Base-by-base conservation (phyloP, 2,888 invertebrate genomes). In the Rhingia campestris region DNA sequence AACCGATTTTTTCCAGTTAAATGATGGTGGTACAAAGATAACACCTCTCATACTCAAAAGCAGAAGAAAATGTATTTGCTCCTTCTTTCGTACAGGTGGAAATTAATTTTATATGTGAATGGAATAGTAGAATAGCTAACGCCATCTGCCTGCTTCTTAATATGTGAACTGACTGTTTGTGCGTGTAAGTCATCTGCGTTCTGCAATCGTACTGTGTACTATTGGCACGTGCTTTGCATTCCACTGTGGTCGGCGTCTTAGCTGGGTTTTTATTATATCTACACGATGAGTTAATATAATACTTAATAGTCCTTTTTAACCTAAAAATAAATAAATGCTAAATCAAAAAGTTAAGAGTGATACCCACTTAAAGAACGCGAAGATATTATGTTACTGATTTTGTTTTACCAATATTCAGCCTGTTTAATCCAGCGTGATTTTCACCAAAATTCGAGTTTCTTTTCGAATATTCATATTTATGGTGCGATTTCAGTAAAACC, bases 191-290 rank as follows among this genome's bases (percentile, higher is more conserved):
- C 56, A n/a, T n/a, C 6, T 12, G 30, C 49, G 9, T 56, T 80
- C 67, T 22, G 22, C 22, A 22, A 22, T 67, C 54, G 74, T 67
- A 54, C 41, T 54, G 69, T 69, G 66, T 79, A 51, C 56, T 82
- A 74, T 66, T 81, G 81, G 85, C 85, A 85, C 85, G 85, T 85
- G 85, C 81, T 72, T 81, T 75, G 85, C 75, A 85, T 85, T 79
- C 66, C 37, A 73, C 41, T 72, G 41, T 51, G 33, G 7, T 49
- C 33, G 70, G 41, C 49, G 58, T 51, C 49, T 49, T 14, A 43
- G 32, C 6, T 9, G 70, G 39, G 32, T 43, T 22, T 32, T 39
- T 14, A 35, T 39, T 39, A 37, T n/a, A 56, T 22, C 7, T 4
- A 12, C 30, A n/a, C 9, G 37, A 30, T 47, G n/a, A 10, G 45